These are phyloP conservation scores for Dallia pectoralis DNA, from an alignment of 2,797 vertebrate species.

Conservation along the genomic window DNA sequence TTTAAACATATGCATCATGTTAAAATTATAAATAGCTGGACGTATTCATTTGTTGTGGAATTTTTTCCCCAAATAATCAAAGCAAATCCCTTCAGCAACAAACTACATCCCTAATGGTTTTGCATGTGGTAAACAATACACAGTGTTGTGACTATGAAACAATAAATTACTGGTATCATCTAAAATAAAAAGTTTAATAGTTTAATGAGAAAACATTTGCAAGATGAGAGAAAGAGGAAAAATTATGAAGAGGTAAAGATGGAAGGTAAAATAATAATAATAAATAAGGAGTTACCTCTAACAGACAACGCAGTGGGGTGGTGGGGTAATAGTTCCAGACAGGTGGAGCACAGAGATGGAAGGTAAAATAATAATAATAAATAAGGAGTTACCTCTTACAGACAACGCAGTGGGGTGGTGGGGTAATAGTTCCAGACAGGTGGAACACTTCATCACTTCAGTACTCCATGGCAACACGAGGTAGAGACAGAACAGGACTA, in stretches of 20 bases:
- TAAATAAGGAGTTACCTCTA: conserved; percentile 4
- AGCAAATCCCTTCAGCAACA: background rate
- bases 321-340: background rate
- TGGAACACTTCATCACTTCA: conserved; percentile 3
- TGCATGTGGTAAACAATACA: background rate
- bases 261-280: background rate
- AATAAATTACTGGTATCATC: background rate
- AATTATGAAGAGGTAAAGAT: background rate
- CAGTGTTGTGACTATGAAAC: background rate
- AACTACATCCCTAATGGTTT: background rate
- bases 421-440: background rate
- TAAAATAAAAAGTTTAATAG: background rate
- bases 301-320: background rate
- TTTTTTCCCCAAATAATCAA: background rate
- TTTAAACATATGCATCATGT: background rate
- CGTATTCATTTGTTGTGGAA: background rate
- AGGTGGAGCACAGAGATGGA: too few relatives aligned
- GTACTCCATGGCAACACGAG: conserved; percentile 4
- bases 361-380: background rate
- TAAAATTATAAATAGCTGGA: background rate
- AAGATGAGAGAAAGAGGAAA: background rate
- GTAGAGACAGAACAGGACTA: background rate
- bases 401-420: background rate
- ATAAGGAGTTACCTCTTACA: conserved; percentile 6
- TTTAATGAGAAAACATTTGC: background rate